These are phyloP conservation scores for Chelonoidis abingdonii DNA, from an alignment of 2,113 vertebrate genomes.

Conservation along the genomic window DNA sequence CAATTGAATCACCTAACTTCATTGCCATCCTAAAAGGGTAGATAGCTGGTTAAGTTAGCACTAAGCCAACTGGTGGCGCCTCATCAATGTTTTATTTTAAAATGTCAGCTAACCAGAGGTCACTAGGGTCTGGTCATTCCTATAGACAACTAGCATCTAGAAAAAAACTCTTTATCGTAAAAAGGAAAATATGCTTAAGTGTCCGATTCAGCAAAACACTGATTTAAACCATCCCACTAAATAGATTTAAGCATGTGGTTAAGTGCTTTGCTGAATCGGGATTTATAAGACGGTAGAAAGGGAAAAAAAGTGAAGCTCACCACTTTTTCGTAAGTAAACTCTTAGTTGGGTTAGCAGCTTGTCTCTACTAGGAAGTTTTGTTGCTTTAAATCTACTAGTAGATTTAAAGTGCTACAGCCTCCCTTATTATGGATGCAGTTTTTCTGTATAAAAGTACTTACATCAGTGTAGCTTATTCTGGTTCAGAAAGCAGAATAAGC, in stretches of 20 bases:
- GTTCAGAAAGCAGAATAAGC: not conserved
- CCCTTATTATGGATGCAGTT: not conserved
- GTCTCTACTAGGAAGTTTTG: not conserved
- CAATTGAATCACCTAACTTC: not conserved
- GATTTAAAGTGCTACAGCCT: not conserved
- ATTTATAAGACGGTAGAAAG: not conserved
- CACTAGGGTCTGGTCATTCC: not conserved
- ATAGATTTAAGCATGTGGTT: not conserved
- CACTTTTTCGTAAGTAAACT: not conserved
- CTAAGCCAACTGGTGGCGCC: not conserved
- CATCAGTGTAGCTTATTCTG: not conserved
- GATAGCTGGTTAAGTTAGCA: not conserved
- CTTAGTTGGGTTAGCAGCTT: not conserved
- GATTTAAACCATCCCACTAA: not conserved
- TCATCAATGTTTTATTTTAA: not conserved
- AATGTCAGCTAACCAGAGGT: not conserved
- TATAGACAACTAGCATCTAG: not conserved
- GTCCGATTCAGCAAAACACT: too few species aligned
- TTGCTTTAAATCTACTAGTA: not conserved
- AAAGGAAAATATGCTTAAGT: not conserved
- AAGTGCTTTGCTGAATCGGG: not conserved
- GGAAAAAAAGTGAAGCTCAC: not conserved
- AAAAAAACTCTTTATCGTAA: not conserved
- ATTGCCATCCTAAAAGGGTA: not conserved
- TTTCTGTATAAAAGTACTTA: not conserved